Conservation (phyloP, 2,888 invertebrate genomes). For the Laspeyria flexula region DNA sequence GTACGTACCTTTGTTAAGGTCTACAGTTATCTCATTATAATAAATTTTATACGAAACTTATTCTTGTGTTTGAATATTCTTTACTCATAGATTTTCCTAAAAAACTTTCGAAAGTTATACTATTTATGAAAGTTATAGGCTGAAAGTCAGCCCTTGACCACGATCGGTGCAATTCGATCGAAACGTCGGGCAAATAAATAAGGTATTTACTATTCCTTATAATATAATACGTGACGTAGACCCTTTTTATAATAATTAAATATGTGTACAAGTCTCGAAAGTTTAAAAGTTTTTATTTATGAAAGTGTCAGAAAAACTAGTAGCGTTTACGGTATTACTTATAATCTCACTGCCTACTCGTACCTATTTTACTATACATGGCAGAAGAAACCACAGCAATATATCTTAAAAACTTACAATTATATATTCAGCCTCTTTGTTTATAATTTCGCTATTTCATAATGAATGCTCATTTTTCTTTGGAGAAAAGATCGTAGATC, state of each 20-base stretch:
- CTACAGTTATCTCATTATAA: constrained; percentile 50
- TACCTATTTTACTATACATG: background rate
- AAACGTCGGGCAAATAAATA: too few species aligned
- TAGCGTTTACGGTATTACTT: background rate
- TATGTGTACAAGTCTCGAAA: too few species aligned
- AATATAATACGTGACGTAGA: too few species aligned
- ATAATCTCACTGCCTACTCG: background rate
- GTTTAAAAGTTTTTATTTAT: too few species aligned
- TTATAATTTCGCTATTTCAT: background rate
- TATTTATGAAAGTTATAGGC: background rate
- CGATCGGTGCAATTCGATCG: too few species aligned
- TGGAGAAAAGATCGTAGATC: constrained; percentile 40
- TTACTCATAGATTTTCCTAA: background rate
- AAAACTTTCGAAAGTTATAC: background rate
- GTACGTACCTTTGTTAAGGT: constrained; percentile 39
- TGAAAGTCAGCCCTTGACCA: too few species aligned
- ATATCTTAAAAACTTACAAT: background rate
- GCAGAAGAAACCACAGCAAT: background rate
- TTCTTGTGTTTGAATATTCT: constrained; percentile 29
- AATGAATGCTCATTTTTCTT: constrained; percentile 42
- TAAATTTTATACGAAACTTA: constrained; percentile 47
- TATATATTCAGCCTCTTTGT: background rate
- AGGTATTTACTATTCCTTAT: too few species aligned
- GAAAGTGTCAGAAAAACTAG: background rate
- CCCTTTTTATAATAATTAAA: too few species aligned